Evolutionary conservation across 53 echinoderm and acorn worm genomes (phyloP), one percentile per base, ranked within the genome.

Genomic region (Echinometra lucunter): DNA sequence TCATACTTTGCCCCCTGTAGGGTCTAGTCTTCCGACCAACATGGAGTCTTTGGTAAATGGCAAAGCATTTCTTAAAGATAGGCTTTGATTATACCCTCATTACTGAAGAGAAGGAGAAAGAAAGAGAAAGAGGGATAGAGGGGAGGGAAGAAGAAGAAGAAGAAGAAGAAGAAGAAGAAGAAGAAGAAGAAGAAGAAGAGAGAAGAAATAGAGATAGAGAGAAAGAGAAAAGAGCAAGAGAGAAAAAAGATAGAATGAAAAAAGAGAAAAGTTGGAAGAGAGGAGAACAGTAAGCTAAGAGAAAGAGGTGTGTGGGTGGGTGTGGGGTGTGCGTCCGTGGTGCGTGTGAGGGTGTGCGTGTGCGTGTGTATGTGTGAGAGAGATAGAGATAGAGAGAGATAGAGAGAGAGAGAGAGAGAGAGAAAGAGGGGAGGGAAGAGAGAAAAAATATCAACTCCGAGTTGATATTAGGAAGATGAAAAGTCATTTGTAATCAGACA

Each of bases 1-100:
- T 89, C 89, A 89, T 21, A 89, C 23, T 40, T 23, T 60, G 28
- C 60, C 89, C 60, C 89, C 57, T 58, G 89, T 37, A 58, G 37
- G 17, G 58, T 89, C 35, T 89, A 25, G 37, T 58, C 57, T 89
- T 89, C 58, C 58, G 60, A 60, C 58, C 60, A 89, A 60, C 60
- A 89, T 37, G 60, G 21, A 57, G 58, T 4, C 12, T 85, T 85
- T 49, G 28, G 37, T 18, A 49, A 28, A n/a, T 30, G 11, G n/a
- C n/a, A n/a, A 49, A 23, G 4, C 47, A 9, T 45, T 85, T 80
- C 21, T 81, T 6, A 42, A 81, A 42, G 17, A 1, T 44, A 81
- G 42, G 23, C 18, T 44, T 44, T 81, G 17, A 28, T 27, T n/a
- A n/a, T n/a, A n/a, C n/a, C n/a, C n/a, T n/a, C n/a, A n/a, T n/a